Percentiles rank a stretch among this genome's conserved stretches.
These are phyloP conservation scores for Parnassius mnemosyne DNA, from an alignment of 2,888 invertebrate species.

Conservation along the genomic window DNA sequence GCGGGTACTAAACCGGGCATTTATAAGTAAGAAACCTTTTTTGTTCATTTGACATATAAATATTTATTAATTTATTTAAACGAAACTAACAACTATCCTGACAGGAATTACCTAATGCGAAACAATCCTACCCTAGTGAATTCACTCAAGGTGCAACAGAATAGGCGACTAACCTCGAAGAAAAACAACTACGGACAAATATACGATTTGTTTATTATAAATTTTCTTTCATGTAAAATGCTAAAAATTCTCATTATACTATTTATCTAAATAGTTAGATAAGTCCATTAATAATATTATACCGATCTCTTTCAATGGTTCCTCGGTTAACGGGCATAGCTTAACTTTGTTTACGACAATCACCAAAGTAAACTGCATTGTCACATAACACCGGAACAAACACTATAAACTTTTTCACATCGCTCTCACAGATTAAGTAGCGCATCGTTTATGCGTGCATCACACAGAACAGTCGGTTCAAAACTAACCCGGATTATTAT, in stretches of 20 bases:
- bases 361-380: conserved; percentile 76
- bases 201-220: too few species aligned
- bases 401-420: conserved; percentile 62
- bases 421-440: conserved; percentile 45
- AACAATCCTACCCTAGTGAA: too few species aligned
- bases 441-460: conserved; percentile 32
- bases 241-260: not conserved
- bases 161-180: too few species aligned
- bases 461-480: conserved; percentile 59
- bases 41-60: too few species aligned
- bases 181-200: too few species aligned
- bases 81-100: too few species aligned
- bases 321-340: conserved; percentile 68
- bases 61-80: too few species aligned
- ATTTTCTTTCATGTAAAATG: not conserved
- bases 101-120: too few species aligned
- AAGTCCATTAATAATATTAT: conserved; percentile 23
- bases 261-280: not conserved
- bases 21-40: too few species aligned
- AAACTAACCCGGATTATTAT: conserved; percentile 75
- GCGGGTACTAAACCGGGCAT: too few species aligned
- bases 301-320: conserved; percentile 66
- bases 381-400: conserved; percentile 51
- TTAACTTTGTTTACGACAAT: conserved; percentile 74
- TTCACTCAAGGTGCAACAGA: too few species aligned